Base-by-base conservation (phyloP, 2,797 vertebrate species). In the Alauda arvensis region DNA sequence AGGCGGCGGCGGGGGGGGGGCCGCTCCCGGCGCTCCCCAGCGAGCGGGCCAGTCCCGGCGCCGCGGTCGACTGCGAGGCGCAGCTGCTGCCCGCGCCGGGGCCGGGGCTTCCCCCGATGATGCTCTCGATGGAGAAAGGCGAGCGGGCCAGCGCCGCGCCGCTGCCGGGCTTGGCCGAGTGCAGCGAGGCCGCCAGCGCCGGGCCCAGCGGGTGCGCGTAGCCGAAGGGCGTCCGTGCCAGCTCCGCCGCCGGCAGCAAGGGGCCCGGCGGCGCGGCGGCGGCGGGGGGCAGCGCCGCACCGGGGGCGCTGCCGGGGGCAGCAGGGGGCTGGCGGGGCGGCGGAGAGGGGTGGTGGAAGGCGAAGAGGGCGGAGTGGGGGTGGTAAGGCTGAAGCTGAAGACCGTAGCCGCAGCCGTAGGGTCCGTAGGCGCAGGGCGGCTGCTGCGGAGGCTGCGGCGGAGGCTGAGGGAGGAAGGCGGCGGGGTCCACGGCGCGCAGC, bases 101-200 rank as follows among this genome's bases (percentile, higher is more conserved):
- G 31, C 97, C 96, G 19, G 97, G 78, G 15, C 97, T 96, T 65
- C 97, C 98, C 14, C 98, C 99, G 92, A 99, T 99, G 95, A 99
- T 98, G 87, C 98, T 99, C 94, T 99, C 99, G 95, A 99, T 99
- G 96, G 98, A 99, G 97, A 99, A 99, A 34, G 99, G 98, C 9
- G 98, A 98, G 21, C 96, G 90, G 82, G 95, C 87, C 89, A 96
- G 86, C 17, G 93, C 89, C 33, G 86, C 59, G 49, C 91, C 72
- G 55, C 92, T 91, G 28, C 82, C 55, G 61, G 89, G 65, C 76
- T 94, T 96, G 77, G 92, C 88, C 78, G 97, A 95, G 81, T 97
- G 97, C 62, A 96, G 86, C 46, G 97, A 93, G 77, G 97, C 80
- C 39, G 85, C 91, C 89, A 98, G 93, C 14, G 95, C 95, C 57